These are phyloP conservation scores for Grapholita molesta DNA, from an alignment of 1,140 invertebrate genomes.

Conservation along the genomic window DNA sequence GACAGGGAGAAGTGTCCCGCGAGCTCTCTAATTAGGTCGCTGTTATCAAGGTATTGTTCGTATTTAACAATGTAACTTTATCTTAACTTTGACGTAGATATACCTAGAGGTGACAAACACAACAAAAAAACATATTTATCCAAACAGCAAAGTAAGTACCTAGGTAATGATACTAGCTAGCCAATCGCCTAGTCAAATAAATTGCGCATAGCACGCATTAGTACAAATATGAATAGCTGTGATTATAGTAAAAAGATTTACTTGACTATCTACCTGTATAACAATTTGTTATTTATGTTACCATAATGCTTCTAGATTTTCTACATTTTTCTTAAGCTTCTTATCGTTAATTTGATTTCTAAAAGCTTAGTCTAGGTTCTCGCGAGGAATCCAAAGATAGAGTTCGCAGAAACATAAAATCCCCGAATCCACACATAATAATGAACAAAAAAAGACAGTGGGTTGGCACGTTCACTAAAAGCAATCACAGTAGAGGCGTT, in stretches of 20 bases:
- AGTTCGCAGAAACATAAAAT: neutral
- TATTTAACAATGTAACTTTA: neutral
- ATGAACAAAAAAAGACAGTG: conserved; percentile 13
- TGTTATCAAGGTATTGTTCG: conserved; percentile 13
- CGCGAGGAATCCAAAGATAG: neutral
- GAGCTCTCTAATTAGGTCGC: conserved; percentile 6
- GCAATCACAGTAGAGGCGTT: conserved; percentile 32
- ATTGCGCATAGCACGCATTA: no score
- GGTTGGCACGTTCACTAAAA: conserved; percentile 24
- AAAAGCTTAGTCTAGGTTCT: neutral
- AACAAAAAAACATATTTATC: no score
- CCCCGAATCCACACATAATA: conserved; percentile 4
- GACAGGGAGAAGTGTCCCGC: neutral
- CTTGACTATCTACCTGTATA: no score
- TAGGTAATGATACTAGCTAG: no score
- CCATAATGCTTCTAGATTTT: no score
- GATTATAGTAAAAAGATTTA: no score
- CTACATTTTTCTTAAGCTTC: no score
- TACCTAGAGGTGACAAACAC: no score
- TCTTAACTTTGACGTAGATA: neutral
- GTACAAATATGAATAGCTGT: no score
- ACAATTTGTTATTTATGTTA: no score
- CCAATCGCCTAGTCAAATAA: no score
- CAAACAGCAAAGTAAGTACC: no score
- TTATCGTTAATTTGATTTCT: neutral